Percentiles rank a stretch among this genome's conserved stretches.
phyloP scores from a whole-genome alignment of 2,888 invertebrate genomes.

The Aleiodes alternator region DNA sequence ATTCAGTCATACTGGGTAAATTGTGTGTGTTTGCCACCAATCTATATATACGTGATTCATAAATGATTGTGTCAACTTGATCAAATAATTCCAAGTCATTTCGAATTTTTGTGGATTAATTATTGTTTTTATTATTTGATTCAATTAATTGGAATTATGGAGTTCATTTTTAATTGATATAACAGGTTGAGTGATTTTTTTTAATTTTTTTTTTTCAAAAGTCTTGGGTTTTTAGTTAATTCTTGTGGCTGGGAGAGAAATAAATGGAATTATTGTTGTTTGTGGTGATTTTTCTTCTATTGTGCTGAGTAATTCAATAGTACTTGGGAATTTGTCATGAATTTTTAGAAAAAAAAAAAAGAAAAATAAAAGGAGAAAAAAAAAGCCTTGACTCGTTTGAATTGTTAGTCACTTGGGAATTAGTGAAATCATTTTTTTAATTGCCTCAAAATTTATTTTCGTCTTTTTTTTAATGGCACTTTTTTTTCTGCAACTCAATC shows the following conservation, averaged over 20 bases:
- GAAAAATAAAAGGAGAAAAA: constrained; percentile 10
- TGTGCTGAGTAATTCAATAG: constrained; percentile 42
- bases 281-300: constrained; percentile 17
- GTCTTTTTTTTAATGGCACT: too few relatives aligned
- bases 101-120: background rate
- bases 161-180: background rate
- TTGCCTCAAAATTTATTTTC: background rate
- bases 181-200: background rate
- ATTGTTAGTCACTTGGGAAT: constrained; percentile 3
- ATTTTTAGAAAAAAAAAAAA: background rate
- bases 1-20: constrained; percentile 29
- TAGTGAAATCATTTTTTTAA: constrained; percentile 6
- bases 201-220: too few relatives aligned
- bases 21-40: background rate
- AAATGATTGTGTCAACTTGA: constrained; percentile 30
- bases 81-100: background rate
- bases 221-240: too few relatives aligned
- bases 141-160: too few relatives aligned
- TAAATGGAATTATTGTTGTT: background rate
- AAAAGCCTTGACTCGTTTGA: background rate
- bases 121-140: background rate
- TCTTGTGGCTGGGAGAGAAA: background rate
- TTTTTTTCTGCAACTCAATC: too few relatives aligned
- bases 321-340: constrained; percentile 18
- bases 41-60: constrained; percentile 37